These are phyloP conservation scores for Parasteatoda tepidariorum DNA, from an alignment of 1,140 invertebrate species.

Conservation along the genomic window DNA sequence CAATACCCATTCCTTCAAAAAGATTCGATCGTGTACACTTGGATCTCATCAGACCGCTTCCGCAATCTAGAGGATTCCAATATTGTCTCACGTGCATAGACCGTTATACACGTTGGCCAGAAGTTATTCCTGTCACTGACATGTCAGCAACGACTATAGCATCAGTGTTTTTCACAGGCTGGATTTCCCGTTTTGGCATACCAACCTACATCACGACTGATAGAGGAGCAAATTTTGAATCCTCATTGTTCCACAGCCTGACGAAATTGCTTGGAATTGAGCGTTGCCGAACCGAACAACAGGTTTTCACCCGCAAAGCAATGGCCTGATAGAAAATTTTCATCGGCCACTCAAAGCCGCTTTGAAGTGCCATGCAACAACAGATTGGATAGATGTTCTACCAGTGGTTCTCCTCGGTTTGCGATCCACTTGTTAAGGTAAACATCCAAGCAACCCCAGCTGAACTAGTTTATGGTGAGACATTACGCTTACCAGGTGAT, in stretches of 20 bases:
- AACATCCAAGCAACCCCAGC: constrained; percentile 57
- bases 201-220: constrained; percentile 65
- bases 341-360: constrained; percentile 69
- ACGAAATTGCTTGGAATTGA: constrained; percentile 4
- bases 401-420: constrained; percentile 67
- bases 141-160: constrained; percentile 67
- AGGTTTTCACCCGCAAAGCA: constrained; percentile 65
- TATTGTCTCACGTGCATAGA: constrained; percentile 70
- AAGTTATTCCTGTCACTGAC: constrained; percentile 67
- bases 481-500: constrained; percentile 55
- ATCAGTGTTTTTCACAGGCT: constrained; percentile 63
- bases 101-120: constrained; percentile 68
- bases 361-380: constrained; percentile 5
- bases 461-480: constrained; percentile 61
- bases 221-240: constrained; percentile 69
- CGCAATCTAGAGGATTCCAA: constrained; percentile 63
- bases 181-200: constrained; percentile 65
- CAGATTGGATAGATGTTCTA: constrained; percentile 66
- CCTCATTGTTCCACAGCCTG: constrained; percentile 62
- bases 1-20: neutral
- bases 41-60: constrained; percentile 70
- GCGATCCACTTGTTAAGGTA: constrained; percentile 61
- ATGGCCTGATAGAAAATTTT: constrained; percentile 66
- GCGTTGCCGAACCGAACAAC: neutral
- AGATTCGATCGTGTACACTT: constrained; percentile 69